Evolutionary conservation across 2,888 invertebrate genomes (phyloP).

Genomic region (Disparrhopalites patrizii): DNA sequence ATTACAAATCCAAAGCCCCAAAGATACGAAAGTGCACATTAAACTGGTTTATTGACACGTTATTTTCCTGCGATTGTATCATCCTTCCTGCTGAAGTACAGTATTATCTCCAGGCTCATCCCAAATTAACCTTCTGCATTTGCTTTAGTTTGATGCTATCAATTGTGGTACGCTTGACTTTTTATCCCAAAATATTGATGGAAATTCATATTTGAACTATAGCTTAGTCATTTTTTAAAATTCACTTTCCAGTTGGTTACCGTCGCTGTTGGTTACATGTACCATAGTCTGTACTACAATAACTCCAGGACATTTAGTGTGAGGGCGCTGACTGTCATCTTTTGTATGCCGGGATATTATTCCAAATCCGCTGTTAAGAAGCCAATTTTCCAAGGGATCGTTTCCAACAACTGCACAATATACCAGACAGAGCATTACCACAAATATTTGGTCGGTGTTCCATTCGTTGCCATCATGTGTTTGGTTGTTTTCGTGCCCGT

Average conservation of each 20-base stretch:
- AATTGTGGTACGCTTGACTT: neutral
- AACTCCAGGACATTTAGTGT: neutral
- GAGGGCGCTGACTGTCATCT: neutral
- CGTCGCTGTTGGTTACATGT: neutral
- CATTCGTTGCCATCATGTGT: neutral
- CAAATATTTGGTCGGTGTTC: neutral
- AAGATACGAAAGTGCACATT: too few relatives aligned
- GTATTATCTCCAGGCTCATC: neutral
- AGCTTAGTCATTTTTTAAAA: neutral
- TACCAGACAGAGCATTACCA: too few relatives aligned
- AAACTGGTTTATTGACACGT: too few relatives aligned
- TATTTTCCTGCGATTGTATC: neutral
- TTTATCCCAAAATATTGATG: neutral
- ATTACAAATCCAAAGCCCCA: too few relatives aligned
- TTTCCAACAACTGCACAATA: neutral
- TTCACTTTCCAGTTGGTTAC: neutral
- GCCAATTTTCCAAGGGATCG: neutral
- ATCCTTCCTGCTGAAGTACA: neutral
- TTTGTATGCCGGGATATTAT: neutral
- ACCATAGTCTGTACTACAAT: neutral
- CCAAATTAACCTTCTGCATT: neutral
- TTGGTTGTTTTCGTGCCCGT: neutral
- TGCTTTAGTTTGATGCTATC: neutral
- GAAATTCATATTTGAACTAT: neutral
- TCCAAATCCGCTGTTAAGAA: neutral